Evolutionary conservation across 2,888 invertebrate species (phyloP), one percentile per base, ranked within the genome.

Genomic region (Trissoscelio sp.): DNA sequence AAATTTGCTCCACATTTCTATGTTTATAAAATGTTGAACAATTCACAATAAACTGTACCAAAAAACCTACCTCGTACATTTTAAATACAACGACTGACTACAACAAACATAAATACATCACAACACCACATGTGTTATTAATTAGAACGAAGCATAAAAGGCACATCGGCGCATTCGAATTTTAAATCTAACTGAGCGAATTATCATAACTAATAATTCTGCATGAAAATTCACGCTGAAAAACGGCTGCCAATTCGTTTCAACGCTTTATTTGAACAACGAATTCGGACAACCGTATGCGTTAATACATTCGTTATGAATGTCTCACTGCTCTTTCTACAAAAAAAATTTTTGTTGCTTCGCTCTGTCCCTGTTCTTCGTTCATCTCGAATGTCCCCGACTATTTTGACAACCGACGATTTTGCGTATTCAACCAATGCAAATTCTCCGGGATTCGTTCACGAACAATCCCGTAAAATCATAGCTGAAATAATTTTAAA

Each of bases 201-300:
- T 81, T 81, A 81, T 70, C 81, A 75, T 81, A 81, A 77, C 81
- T 81, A 77, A 81, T 77, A 81, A 77, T 77, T 77, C 64, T 46
- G 42, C 72, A 67, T 77, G 58, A 77, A 72, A 81, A 81, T 81
- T 64, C 66, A 66, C 64, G 62, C 60, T 31, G 67, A 72, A 72
- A 72, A 81, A 66, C 66, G 66, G 16, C 39, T 64, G 58, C 57
- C 70, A 70, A 80, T 75, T 75, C 75, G 55, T 69, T 80, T 64
- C 20, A 34, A 22, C 39, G 60, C 74, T 57, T 77, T 81, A 77
- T 81, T 72, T 62, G 75, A 77, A 66, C 69, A 75, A 66, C 53
- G 66, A 44, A 31, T 28, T 42, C 53, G 60, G 31, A 60, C 44
- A 60, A 48, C 62, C 73, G 53, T 73, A 46, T 53, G 28, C 42